Conservation (phyloP, 2,888 invertebrate genomes). For the Drosophila testacea region DNA sequence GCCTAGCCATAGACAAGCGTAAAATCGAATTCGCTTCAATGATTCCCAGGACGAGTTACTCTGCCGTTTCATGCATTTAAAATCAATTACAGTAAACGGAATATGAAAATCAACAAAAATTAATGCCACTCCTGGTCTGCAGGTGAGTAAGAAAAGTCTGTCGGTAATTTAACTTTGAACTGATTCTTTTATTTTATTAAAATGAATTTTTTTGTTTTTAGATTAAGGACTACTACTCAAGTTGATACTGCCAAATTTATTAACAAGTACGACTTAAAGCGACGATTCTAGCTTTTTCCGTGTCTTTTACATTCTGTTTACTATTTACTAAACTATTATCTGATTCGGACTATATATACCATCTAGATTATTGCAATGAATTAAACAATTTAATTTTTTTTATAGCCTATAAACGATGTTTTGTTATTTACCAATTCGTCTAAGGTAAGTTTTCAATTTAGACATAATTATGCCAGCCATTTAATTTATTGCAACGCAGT, state of each 20-base stretch:
- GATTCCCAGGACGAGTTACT: constrained; percentile 54
- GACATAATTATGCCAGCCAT: constrained; percentile 83
- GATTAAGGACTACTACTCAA: neutral
- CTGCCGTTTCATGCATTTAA: constrained; percentile 61
- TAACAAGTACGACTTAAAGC: neutral
- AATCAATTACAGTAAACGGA: constrained; percentile 50
- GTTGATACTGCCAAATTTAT: neutral
- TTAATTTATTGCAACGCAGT: constrained; percentile 82
- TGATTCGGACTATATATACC: neutral
- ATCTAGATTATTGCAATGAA: constrained; percentile 3
- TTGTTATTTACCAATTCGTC: constrained; percentile 2
- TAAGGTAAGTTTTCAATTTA: constrained; percentile 70
- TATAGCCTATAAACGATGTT: constrained; percentile 55
- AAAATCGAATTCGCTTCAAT: constrained; percentile 81
- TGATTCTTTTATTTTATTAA: constrained; percentile 34
- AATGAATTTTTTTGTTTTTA: constrained; percentile 47
- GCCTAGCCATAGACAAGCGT: constrained; percentile 80
- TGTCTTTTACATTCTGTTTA: neutral
- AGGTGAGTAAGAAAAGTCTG: neutral
- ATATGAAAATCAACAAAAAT: constrained; percentile 16
- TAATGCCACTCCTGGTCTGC: neutral
- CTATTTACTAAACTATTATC: neutral
- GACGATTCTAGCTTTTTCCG: neutral
- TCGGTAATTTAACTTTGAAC: constrained; percentile 49
- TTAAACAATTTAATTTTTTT: constrained; percentile 64